Evolutionary conservation across 2,797 vertebrate species (phyloP), one percentile per base, ranked within the genome.

Genomic region (Pipistrellus pygmaeus): DNA sequence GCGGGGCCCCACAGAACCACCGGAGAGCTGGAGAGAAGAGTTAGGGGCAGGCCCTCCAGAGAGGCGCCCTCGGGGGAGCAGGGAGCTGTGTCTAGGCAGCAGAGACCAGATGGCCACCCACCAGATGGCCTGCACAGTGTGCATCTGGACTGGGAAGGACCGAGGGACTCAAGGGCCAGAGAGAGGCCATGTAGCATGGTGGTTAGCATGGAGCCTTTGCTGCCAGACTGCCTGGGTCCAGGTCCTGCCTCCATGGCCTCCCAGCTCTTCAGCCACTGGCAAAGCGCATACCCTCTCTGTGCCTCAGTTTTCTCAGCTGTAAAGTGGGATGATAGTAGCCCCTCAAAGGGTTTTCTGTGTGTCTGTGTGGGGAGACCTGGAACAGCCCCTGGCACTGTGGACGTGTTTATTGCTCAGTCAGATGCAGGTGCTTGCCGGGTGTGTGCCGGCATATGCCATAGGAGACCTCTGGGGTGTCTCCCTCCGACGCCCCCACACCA

Each of bases 41-140:
- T 32, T 35, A 25, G 69, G 21, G 35, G 20, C 80, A 46, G 30
- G 2, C 21, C 25, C 64, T 32, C 57, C 60, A 17, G 32, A 13
- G 12, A 64, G 55, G 44, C 5, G 4, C 38, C 48, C 5, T 4
- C 5, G 1, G 8, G 48, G 46, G 15, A 14, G 6, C 1, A 0
- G n/a, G 7, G 1, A 53, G 6, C 17, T 17, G 6, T 51, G 7
- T 14, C n/a, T 12, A 41, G n/a, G 3, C 57, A 35, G 53, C 66
- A 38, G 30, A 60, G 68, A 6, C 60, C 27, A 77, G 55, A 5
- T 6, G 41, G 41, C 51, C 13, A 1, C 51, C 17, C 7, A 11
- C 17, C 57, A 21, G 18, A 66, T 3, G 23, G 14, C 46, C 71
- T 8, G 53, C 20, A 46, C 20, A n/a, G 44, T 5, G 1, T 13